Evolutionary conservation across 2,888 invertebrate genomes (phyloP).

Genomic region (Zhuqinia jingwanae): DNA sequence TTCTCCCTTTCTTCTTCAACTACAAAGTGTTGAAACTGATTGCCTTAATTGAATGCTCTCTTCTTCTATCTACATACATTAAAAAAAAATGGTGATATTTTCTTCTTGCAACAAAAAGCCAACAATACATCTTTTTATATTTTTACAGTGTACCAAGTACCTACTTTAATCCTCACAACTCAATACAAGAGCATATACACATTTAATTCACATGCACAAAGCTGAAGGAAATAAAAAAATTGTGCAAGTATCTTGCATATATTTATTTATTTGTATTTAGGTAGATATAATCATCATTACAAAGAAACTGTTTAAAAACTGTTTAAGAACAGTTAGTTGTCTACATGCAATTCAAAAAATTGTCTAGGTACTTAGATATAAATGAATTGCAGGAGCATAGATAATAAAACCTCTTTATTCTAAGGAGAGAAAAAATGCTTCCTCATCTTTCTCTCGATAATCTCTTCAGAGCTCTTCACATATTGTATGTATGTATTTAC

Average conservation of each 20-base stretch:
- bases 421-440: conserved; percentile 60
- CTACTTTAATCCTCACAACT: no score
- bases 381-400: neutral
- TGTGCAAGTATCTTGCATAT: neutral
- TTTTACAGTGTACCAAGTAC: no score
- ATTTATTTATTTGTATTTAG: neutral
- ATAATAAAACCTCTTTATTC: neutral
- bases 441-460: conserved; percentile 40
- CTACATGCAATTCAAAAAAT: no score
- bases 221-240: neutral
- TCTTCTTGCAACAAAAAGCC: conserved; percentile 19
- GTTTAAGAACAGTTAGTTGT: neutral
- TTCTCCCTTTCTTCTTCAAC: conserved; percentile 36
- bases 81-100: neutral
- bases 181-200: no score
- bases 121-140: no score
- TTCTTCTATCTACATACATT: neutral
- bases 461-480: neutral
- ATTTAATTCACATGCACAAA: neutral
- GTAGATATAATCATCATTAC: neutral
- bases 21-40: neutral
- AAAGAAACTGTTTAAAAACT: neutral
- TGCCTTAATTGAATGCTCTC: no score
- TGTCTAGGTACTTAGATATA: neutral
- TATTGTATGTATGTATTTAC: no score